Conservation (phyloP, 2,797 vertebrate species). For the Pogonophryne albipinna region DNA sequence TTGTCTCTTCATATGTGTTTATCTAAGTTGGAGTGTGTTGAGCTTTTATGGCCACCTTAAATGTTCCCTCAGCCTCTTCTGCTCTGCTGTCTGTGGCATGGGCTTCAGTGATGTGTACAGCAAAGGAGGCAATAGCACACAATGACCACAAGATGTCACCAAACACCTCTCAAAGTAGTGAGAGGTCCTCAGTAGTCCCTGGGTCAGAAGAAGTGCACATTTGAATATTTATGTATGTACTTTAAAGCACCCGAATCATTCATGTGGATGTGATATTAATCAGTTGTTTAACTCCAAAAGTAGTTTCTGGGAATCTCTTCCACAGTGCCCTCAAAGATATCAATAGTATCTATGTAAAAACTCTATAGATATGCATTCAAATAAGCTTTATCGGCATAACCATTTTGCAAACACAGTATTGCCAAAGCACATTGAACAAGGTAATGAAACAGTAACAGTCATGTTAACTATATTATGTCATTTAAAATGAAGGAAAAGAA, state of each 20-base stretch:
- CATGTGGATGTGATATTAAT: background rate
- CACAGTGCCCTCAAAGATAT: background rate
- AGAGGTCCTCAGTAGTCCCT: background rate
- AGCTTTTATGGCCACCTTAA: background rate
- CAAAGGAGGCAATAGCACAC: background rate
- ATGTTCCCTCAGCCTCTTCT: no score
- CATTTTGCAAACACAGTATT: no score
- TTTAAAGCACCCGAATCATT: background rate
- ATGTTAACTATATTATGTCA: no score
- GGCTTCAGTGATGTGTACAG: background rate
- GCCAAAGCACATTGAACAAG: no score
- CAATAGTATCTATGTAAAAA: background rate
- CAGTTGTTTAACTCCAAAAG: background rate
- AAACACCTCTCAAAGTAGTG: conserved; percentile 5
- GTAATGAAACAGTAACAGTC: no score
- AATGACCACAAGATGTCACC: conserved; percentile 70
- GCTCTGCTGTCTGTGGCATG: background rate
- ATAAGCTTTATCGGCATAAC: no score
- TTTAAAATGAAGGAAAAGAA: no score
- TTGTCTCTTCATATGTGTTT: background rate
- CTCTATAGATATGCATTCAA: no score
- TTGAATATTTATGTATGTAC: background rate
- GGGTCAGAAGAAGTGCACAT: background rate
- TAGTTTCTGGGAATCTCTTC: background rate
- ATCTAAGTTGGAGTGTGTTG: background rate